phyloP scores from a whole-genome alignment of 2,797 vertebrate genomes.

The Myotis daubentonii region DNA sequence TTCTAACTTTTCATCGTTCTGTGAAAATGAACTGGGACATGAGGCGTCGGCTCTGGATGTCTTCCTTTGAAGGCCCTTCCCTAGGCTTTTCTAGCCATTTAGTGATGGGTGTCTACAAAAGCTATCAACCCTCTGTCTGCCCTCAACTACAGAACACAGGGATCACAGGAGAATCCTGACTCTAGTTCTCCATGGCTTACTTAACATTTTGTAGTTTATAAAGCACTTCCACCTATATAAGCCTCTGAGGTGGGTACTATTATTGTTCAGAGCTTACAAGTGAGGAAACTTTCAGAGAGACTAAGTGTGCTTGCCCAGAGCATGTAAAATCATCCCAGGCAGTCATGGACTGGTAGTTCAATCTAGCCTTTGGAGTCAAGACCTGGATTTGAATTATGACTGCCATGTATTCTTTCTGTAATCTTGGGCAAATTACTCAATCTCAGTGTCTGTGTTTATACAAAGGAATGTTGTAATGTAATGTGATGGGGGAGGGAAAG shows the following conservation, averaged over 20 bases:
- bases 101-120: background rate
- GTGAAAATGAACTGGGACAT: background rate
- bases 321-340: background rate
- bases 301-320: background rate
- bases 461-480: constrained; percentile 20
- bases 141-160: background rate
- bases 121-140: background rate
- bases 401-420: background rate
- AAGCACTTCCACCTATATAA: background rate
- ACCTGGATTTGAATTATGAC: background rate
- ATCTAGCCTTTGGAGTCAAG: background rate
- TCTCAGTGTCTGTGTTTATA: background rate
- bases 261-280: background rate
- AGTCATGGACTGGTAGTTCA: background rate
- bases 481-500: background rate
- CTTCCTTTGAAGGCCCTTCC: background rate
- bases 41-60: background rate
- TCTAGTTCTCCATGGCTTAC: background rate
- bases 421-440: background rate
- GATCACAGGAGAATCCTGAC: background rate
- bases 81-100: background rate
- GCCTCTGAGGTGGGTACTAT: background rate
- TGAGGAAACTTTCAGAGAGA: background rate
- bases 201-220: background rate
- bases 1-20: background rate